Conservation (phyloP, 2,113 vertebrate species). For the Menura novaehollandiae region DNA sequence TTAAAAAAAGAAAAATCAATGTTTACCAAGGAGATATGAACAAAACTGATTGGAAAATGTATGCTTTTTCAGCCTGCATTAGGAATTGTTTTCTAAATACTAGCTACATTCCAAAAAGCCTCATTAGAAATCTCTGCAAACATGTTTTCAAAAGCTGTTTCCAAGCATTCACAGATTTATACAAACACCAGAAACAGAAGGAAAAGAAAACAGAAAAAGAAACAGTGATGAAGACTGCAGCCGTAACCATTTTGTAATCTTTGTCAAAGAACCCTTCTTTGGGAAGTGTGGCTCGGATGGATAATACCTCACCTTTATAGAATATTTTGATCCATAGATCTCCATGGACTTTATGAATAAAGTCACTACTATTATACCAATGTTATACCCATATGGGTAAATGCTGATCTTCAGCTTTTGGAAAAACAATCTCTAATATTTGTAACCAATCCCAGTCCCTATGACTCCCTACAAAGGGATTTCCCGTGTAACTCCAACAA, state of each 20-base stretch:
- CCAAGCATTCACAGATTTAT: neutral
- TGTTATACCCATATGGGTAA: neutral
- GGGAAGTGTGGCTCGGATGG: neutral
- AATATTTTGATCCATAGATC: neutral
- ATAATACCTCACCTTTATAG: neutral
- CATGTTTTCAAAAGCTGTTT: neutral
- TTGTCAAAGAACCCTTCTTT: neutral
- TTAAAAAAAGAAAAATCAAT: neutral
- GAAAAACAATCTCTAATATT: neutral
- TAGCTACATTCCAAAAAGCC: constrained; percentile 4
- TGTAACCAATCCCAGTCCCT: neutral
- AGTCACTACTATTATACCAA: neutral
- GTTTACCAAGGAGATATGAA: neutral
- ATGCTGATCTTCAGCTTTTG: neutral
- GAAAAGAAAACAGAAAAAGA: neutral
- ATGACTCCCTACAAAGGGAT: neutral
- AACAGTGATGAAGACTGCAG: neutral
- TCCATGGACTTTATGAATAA: neutral
- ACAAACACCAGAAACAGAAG: neutral
- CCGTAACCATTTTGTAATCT: neutral
- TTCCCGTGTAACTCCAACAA: neutral
- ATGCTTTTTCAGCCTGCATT: neutral
- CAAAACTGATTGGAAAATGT: neutral
- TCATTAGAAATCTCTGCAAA: neutral
- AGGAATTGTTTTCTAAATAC: neutral